These are phyloP conservation scores for Mormyrus iriodes DNA, from an alignment of 2,113 vertebrate species.

Conservation along the genomic window DNA sequence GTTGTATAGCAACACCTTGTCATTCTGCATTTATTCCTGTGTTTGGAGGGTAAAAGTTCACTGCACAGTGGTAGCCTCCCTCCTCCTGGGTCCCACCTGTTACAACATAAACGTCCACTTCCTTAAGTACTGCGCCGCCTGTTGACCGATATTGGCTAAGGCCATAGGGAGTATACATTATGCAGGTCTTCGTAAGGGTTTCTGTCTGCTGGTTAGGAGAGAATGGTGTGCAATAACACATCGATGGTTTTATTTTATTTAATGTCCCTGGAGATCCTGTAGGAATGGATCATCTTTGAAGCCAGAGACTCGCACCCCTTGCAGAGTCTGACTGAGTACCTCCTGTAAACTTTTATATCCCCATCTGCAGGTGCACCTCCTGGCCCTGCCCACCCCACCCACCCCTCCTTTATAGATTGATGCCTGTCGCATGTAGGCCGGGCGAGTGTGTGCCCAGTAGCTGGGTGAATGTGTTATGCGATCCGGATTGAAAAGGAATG, in stretches of 20 bases:
- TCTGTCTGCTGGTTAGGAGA: background rate
- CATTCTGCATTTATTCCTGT: background rate
- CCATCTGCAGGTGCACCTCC: background rate
- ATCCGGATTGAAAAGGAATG: conserved; percentile 26
- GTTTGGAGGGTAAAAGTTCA: background rate
- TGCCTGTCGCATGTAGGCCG: background rate
- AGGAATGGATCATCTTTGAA: background rate
- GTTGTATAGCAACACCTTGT: background rate
- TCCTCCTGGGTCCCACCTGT: background rate
- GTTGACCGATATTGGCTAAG: background rate
- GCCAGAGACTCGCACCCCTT: background rate
- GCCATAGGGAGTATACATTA: background rate
- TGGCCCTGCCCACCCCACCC: background rate
- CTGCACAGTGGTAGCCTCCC: background rate
- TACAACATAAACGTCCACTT: background rate
- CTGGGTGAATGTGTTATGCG: background rate
- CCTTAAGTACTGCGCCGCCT: background rate
- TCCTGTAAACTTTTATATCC: background rate
- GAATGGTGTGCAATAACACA: background rate
- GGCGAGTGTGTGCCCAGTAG: background rate
- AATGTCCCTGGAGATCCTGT: background rate
- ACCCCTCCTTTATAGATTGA: background rate
- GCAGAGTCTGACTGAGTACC: background rate
- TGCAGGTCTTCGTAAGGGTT: background rate
- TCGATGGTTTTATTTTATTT: background rate